These are phyloP conservation scores for Meloidogyne hapla DNA, from an alignment of 1,140 invertebrate species.

Conservation along the genomic window DNA sequence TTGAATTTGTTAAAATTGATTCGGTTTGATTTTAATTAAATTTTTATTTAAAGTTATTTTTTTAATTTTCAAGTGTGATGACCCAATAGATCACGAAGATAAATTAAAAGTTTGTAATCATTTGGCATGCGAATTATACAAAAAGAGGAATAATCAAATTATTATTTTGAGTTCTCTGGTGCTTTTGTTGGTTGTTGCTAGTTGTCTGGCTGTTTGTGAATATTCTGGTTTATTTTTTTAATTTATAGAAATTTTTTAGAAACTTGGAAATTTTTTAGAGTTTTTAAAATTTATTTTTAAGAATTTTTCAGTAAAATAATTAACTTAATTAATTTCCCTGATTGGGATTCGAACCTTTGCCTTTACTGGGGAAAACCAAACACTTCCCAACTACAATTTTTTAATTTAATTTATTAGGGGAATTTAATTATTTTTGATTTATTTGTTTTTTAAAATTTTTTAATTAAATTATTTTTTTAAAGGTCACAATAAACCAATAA, in stretches of 20 bases:
- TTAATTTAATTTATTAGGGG: too few relatives aligned
- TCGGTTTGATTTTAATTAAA: not conserved
- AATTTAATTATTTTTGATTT: too few relatives aligned
- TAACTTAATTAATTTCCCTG: too few relatives aligned
- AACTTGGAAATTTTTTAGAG: too few relatives aligned
- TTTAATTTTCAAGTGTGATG: not conserved
- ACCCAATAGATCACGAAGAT: not conserved
- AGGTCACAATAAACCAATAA: slow-evolving; percentile 76
- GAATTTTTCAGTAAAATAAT: too few relatives aligned
- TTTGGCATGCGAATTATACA: not conserved
- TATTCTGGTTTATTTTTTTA: not conserved
- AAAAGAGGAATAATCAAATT: not conserved
- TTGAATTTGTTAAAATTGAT: not conserved
- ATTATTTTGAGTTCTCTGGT: not conserved
- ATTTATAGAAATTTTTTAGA: not conserved
- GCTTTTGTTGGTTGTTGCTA: not conserved
- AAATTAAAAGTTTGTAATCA: slow-evolving; percentile 4
- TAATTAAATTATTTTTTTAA: not conserved
- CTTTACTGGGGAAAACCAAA: too few relatives aligned
- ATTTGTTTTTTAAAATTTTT: too few relatives aligned
- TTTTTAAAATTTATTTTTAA: too few relatives aligned
- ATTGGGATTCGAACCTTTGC: too few relatives aligned
- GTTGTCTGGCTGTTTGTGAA: not conserved
- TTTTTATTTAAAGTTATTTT: not conserved
- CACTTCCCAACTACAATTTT: too few relatives aligned